Base-by-base conservation (phyloP, 2,888 invertebrate species). In the Arrhopalites spinosus region DNA sequence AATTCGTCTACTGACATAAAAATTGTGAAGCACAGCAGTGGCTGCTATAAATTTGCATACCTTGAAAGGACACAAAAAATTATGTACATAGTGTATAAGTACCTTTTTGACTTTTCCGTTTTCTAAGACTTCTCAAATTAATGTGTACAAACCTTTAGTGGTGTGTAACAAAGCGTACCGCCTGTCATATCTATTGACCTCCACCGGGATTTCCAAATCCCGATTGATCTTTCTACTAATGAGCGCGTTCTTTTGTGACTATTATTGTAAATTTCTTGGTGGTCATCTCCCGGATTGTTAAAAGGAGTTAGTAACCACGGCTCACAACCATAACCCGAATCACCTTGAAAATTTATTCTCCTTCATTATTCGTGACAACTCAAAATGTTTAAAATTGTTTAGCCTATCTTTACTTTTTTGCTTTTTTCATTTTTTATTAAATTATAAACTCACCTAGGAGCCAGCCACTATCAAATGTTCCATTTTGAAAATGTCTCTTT, bases 171-270 rank as follows among this genome's bases (percentile, higher is more conserved):
- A 17, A 50, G 50, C 0, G 8, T 56, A 7, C 71, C 71, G 5
- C 71, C 71, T 20, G n/a, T 27, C 25, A 13, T 20, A 36, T 71
- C 59, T n/a, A 71, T 71, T 13, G 59, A 71, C 8, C 61, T 50
- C 27, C 25, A 71, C 29, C 59, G 2, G 7, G n/a, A 27, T 71
- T 71, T 71, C 59, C 59, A 71, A 1, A 71, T 13, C 3, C 71
- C 71, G 7, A 59, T 71, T n/a, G 36, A 29, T 2, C 61, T 27
- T 59, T 71, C 71, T 3, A 71, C 71, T 13, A 59, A 5, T 11
- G 29, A 50, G 2, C 71, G 1, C 15, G 56, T 59, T 1, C 2
- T 59, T 20, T 15, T 59, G 13, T 56, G 29, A 15, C 8, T 20
- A 2, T 11, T 53, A 30, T 71, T 71, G n/a, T 71, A 71, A 2